Base-by-base conservation (phyloP, 2,888 invertebrate genomes). In the Acholoe squamosa region DNA sequence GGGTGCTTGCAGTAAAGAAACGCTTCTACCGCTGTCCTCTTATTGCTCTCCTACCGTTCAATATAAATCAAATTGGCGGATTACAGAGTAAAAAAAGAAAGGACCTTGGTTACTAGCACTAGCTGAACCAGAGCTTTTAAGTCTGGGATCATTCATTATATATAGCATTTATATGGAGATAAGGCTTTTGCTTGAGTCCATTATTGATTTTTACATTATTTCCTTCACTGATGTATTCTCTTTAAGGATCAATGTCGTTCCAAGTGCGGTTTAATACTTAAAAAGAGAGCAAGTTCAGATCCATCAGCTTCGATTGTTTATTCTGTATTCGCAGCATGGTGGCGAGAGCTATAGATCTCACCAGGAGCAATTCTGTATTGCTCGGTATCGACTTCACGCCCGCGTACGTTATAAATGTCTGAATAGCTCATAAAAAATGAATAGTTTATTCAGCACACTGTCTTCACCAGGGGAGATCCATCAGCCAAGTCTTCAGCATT, bases 131-230 rank as follows among this genome's bases (percentile, higher is more conserved):
- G 25, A 19, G 54, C 52, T 25, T 28, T 54, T 25, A 28, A 25
- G 25, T 22, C 31, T n/a, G 22, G 28, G 54, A 54, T 28, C 86
- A 86, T 86, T 86, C 86, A 86, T 86, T 86, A 86, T 86, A 86
- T 56, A 86, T 86, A 25, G 22, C 54, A 56, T 86, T 86, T 86
- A 86, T 56, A 86, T 86, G 51, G 86, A 16, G 19, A 14, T 12
- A 28, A 25, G 28, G 80, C 86, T 54, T 86, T 86, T 56, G 86
- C 86, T 86, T 54, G 28, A 31, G 86, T 86, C 33, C 86, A 19
- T 28, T 52, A 86, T 86, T 33, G 86, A 86, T 86, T 86, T 54
- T 54, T 28, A 31, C 86, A 86, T 86, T 86, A 86, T 86, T 86
- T 86, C 86, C 54, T 86, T 33, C 86, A 28, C 86, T 86, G 86